Evolutionary conservation across 2,888 invertebrate species (phyloP).

Genomic region (Poecilus cupreus): DNA sequence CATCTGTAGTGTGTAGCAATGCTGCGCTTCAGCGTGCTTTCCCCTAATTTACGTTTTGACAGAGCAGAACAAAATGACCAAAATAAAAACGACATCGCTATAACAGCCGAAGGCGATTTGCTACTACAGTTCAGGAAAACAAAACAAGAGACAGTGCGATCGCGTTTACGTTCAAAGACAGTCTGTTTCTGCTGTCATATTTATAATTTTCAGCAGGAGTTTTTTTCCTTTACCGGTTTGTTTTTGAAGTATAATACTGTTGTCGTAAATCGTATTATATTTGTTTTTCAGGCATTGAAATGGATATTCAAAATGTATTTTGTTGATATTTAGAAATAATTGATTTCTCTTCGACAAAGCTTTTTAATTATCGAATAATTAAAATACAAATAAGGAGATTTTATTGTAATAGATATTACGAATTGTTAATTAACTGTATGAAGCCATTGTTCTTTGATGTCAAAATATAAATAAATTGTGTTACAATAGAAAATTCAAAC

Average conservation of each 20-base stretch:
- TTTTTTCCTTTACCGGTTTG: not conserved
- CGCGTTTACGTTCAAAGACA: not conserved
- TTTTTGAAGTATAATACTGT: too few species aligned
- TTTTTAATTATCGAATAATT: too few species aligned
- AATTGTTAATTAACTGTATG: not conserved
- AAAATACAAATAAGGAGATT: too few species aligned
- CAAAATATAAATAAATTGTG: not conserved
- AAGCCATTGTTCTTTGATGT: conserved; percentile 1
- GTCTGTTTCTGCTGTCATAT: not conserved
- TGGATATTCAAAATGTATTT: too few species aligned
- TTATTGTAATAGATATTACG: too few species aligned
- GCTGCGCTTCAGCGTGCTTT: not conserved
- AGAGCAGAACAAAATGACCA: not conserved
- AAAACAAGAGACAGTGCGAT: not conserved
- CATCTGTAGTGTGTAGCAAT: not conserved
- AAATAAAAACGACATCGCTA: not conserved
- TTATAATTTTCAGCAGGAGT: not conserved
- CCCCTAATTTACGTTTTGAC: not conserved
- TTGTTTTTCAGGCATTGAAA: too few species aligned
- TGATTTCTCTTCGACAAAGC: too few species aligned
- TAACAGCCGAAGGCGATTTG: not conserved
- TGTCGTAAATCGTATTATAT: too few species aligned
- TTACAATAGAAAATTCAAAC: too few species aligned
- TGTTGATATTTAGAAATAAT: too few species aligned
- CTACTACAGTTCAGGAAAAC: not conserved